Evolutionary conservation across 1,140 invertebrate species (phyloP), one percentile per base, ranked within the genome.

Genomic region (Oryctes rhinoceros): DNA sequence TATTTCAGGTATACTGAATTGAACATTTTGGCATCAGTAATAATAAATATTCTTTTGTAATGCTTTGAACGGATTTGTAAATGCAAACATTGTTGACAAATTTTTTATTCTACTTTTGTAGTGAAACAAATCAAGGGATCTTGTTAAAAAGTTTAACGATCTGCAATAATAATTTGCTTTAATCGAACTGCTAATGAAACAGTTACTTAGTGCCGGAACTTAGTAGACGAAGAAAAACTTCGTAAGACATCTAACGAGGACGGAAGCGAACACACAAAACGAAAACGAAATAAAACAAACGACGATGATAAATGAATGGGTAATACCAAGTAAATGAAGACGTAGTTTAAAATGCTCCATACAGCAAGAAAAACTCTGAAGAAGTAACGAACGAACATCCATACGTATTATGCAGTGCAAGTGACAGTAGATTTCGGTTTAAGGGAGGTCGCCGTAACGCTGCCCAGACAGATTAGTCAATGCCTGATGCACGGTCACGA

Each of bases 401-500:
- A 53, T 53, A 53, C 49, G n/a, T 53, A 53, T 71, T 71, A 37
- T 37, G 67, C 67, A 37, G 11, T 71, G 67, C 18, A 71, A 71
- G 67, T 71, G 67, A 71, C 67, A 71, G 67, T 71, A 71, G 35
- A 71, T 30, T 71, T 71, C 67, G 24, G 15, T 71, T 37, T 53
- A 53, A 53, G 49, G 67, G 67, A 71, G 67, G 67, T 71, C 67
- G 35, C 67, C 13, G 49, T 71, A 71, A 24, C 6, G 67, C 67
- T 30, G 35, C 67, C 24, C 67, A 71, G 67, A 71, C 20, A 71
- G 67, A 71, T 71, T 71, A 71, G 67, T 71, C 67, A 71, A 71
- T 71, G 67, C 67, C 67, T 37, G 67, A 71, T 24, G 67, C 67
- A 71, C 67, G 67, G 67, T 71, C 67, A 71, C 67, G 67, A 24